Base-by-base conservation (phyloP, 2,888 invertebrate species). In the Drosophila hawaiiensis region DNA sequence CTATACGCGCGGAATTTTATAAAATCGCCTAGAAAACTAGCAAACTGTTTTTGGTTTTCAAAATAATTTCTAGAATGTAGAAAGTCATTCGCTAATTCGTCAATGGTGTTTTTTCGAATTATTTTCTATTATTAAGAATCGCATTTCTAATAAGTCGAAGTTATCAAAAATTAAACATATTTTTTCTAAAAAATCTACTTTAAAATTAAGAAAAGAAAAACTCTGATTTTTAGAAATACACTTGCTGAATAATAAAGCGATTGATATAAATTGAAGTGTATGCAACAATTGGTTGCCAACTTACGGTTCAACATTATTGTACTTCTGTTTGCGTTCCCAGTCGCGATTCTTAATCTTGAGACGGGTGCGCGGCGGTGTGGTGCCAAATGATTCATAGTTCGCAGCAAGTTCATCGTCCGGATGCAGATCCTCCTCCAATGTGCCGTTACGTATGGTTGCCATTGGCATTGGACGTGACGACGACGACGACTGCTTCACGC, bases 321-420 rank as follows among this genome's bases (percentile, higher is more conserved):
- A 82, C 77, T 92, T 93, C 69, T 93, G 92, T 75, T 92, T 93
- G 43, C 93, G 90, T 19, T 93, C 94, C 93, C 93, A 93, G 73
- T 93, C 93, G 3, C 93, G 92, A 65, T 94, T 95, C 91, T 95
- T 95, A 80, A 95, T 95, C 89, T 95, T 95, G 85, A 96, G 95
- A 86, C 96, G 95, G 59, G 96, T 96, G 78, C 97, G 94, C 0
- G 97, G 97, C n/a, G 97, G 97, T 53, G 97, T 97, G 91, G 95
- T 95, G 62, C 97, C 96, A 80, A 96, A 96, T 76, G 95, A 94
- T 87, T 96, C 97, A 85, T 94, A 95, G 73, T 94, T 93, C 63
- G 93, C 92, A 25, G 92, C 92, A 59, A 94, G 94, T 73, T 94
- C 94, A 68, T 95, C 94, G 55, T 93, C 93, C 16, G 92, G 89